phyloP scores from a whole-genome alignment of 2,888 invertebrate genomes.

The Arrhopalites spinosus region DNA sequence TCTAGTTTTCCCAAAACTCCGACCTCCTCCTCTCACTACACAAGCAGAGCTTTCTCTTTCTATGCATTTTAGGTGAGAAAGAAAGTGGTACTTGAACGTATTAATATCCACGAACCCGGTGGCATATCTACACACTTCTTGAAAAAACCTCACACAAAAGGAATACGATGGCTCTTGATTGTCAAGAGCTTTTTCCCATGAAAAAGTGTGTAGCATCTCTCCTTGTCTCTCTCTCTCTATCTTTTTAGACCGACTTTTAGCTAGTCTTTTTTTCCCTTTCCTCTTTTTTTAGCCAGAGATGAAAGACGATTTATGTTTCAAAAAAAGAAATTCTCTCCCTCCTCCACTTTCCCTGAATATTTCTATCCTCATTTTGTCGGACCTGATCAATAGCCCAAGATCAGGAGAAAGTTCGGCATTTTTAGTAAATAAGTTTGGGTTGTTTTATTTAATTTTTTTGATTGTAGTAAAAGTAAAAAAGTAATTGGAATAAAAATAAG shows the following conservation, averaged over 20 bases:
- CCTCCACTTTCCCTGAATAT: no score
- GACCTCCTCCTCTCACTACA: no score
- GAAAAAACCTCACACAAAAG: constrained; percentile 28
- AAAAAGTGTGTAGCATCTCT: no score
- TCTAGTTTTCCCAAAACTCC: no score
- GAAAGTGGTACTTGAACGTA: constrained; percentile 34
- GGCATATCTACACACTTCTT: constrained; percentile 35
- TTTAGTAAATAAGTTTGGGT: no score
- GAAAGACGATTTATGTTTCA: no score
- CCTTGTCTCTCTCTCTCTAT: constrained; percentile 13
- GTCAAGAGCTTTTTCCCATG: constrained; percentile 39
- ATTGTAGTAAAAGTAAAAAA: not conserved
- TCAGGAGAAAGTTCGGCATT: no score
- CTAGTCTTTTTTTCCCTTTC: not conserved
- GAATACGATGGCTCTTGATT: constrained; percentile 43
- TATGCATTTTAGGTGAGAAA: not conserved
- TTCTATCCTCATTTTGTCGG: no score
- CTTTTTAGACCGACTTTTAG: not conserved
- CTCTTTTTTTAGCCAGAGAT: not conserved
- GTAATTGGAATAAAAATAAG: not conserved
- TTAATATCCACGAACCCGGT: constrained; percentile 30
- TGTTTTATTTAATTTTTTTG: no score
- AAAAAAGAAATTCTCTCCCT: no score
- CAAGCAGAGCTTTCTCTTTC: not conserved
- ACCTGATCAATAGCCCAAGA: no score